These are phyloP conservation scores for Mormyrops attenuatus DNA, from an alignment of 2,797 vertebrate species.

Conservation along the genomic window DNA sequence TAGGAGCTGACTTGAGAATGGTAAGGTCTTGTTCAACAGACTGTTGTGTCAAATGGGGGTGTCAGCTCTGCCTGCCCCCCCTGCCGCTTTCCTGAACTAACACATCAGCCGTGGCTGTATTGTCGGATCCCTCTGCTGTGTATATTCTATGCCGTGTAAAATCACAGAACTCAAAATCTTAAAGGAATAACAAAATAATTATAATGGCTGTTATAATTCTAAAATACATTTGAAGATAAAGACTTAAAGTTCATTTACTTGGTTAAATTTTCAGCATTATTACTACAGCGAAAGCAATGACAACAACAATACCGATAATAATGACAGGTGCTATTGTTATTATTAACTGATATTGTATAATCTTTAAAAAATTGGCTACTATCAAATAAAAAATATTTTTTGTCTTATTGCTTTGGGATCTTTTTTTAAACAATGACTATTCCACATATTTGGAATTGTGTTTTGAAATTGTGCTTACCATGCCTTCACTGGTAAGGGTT, in stretches of 20 bases:
- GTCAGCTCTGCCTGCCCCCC: neutral
- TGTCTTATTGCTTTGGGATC: neutral
- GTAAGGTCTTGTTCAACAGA: neutral
- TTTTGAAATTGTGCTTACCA: neutral
- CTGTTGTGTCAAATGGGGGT: slow-evolving; percentile 7
- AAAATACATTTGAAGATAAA: neutral
- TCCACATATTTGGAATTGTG: neutral
- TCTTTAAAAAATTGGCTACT: neutral
- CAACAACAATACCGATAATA: neutral
- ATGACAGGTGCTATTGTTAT: neutral
- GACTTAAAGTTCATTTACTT: neutral
- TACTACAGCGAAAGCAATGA: neutral
- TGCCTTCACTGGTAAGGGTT: neutral
- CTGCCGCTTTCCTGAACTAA: neutral
- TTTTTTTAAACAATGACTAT: neutral
- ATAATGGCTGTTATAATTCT: neutral
- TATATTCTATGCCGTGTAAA: neutral
- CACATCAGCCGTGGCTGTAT: neutral
- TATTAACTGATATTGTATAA: neutral
- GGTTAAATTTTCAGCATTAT: neutral
- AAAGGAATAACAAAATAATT: neutral
- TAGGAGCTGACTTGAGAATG: neutral
- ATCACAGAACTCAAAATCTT: neutral
- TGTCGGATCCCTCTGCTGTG: neutral
- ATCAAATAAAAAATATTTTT: neutral